Percentiles rank a stretch among this genome's conserved stretches.
Conservation (phyloP, 2,888 invertebrate species). For the Pandemis heparana region DNA sequence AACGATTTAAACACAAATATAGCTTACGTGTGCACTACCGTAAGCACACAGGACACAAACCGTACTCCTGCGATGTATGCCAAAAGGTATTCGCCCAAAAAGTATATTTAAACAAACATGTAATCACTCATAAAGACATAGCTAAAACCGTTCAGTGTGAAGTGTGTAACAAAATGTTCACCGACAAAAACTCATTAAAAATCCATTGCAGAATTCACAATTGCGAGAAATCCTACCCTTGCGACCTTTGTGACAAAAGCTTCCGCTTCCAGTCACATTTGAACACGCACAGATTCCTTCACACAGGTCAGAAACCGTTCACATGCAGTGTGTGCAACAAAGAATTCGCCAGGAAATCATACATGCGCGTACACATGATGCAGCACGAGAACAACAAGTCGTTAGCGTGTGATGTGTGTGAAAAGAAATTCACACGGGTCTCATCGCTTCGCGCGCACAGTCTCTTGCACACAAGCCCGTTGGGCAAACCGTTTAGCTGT, state of each 20-base stretch:
- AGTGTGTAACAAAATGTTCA: slow-evolving; percentile 13
- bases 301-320: slow-evolving; percentile 19
- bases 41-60: slow-evolving; percentile 16
- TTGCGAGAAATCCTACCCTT: slow-evolving; percentile 4
- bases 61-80: slow-evolving; percentile 5
- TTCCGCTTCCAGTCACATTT: not conserved
- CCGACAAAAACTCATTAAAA: not conserved
- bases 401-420: slow-evolving; percentile 3
- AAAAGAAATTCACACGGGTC: slow-evolving; percentile 16
- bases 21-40: slow-evolving; percentile 8
- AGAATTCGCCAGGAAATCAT: slow-evolving; percentile 3
- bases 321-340: slow-evolving; percentile 8
- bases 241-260: slow-evolving; percentile 9
- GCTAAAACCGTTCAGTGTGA: not conserved
- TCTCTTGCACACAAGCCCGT: slow-evolving; percentile 11
- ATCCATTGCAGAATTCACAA: slow-evolving; percentile 3
- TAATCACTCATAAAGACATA: not conserved
- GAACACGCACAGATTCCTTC: slow-evolving; percentile 7
- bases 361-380: slow-evolving; percentile 25
- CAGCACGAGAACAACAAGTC: slow-evolving; percentile 8
- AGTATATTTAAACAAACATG: slow-evolving; percentile 2
- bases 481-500: slow-evolving; percentile 9
- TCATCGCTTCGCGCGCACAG: slow-evolving; percentile 18
- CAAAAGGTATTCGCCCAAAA: not conserved
- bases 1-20: not conserved